A percentile compares a stretch with the other conserved stretches of the same genome.
Conservation (phyloP, 2,888 invertebrate genomes). For the Epirrhoe alternata region DNA sequence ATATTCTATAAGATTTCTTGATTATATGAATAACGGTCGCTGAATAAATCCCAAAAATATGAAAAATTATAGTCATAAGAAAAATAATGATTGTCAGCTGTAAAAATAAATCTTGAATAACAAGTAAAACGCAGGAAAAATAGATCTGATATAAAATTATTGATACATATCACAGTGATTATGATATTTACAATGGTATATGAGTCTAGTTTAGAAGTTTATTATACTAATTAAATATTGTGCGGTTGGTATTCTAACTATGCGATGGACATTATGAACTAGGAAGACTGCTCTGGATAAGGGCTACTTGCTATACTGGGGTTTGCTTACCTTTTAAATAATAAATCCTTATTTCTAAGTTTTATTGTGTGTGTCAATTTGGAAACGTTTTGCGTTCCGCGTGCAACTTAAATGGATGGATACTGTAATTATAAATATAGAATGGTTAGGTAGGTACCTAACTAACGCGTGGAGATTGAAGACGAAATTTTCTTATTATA, state of each 20-base stretch:
- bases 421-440: neutral
- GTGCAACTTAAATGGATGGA: neutral
- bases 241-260: neutral
- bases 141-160: constrained; percentile 14
- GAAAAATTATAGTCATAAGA: neutral
- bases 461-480: too few relatives aligned
- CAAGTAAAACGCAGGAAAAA: constrained; percentile 6
- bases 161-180: constrained; percentile 25
- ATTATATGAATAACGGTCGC: neutral
- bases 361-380: neutral
- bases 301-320: neutral
- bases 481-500: too few relatives aligned
- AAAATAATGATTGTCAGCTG: neutral
- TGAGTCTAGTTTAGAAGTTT: constrained; percentile 1
- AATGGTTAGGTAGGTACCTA: too few relatives aligned
- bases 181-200: constrained; percentile 31
- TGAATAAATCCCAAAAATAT: neutral
- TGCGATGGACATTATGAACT: neutral
- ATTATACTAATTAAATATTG: neutral
- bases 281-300: neutral
- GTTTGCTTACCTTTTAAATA: neutral
- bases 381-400: neutral
- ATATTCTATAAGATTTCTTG: neutral
- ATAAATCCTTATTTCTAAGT: neutral
- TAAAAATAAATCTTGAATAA: constrained; percentile 3